Evolutionary conservation across 2,797 vertebrate genomes (phyloP).

Genomic region (Coendou prehensilis): DNA sequence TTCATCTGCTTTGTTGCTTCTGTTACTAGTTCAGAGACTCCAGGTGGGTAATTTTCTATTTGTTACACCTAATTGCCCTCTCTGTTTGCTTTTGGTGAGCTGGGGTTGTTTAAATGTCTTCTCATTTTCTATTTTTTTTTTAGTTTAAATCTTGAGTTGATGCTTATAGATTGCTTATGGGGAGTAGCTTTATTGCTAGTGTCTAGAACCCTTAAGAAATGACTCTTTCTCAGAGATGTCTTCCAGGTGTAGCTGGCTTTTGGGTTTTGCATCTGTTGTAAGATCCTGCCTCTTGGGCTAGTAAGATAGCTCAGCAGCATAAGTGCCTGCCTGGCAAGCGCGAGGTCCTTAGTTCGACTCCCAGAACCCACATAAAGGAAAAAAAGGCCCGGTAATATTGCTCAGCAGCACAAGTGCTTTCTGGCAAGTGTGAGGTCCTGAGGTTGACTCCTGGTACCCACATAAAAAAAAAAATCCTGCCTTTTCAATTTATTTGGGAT

Average conservation of each 20-base stretch:
- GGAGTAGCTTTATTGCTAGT: not conserved
- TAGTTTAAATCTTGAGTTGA: not conserved
- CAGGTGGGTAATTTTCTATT: not conserved
- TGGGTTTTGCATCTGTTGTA: not conserved
- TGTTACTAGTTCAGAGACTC: not conserved
- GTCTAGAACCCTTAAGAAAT: not conserved
- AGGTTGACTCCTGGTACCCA: too few species aligned
- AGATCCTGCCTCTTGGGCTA: not conserved
- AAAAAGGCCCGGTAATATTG: too few species aligned
- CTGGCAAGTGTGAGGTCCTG: too few species aligned
- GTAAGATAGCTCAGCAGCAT: too few species aligned
- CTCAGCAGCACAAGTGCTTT: too few species aligned
- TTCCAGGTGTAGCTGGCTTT: not conserved
- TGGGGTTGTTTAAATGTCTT: not conserved
- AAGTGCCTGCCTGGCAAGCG: too few species aligned
- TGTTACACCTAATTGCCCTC: not conserved
- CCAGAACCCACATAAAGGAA: too few species aligned
- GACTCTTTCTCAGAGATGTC: not conserved
- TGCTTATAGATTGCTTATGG: not conserved
- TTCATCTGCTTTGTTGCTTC: not conserved
- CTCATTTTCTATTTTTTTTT: not conserved
- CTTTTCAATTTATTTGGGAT: not conserved
- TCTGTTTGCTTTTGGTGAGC: not conserved
- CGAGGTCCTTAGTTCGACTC: too few species aligned
- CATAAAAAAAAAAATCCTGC: not conserved